phyloP scores from a whole-genome alignment of 2,888 invertebrate genomes.

The Theodoxus fluviatilis region DNA sequence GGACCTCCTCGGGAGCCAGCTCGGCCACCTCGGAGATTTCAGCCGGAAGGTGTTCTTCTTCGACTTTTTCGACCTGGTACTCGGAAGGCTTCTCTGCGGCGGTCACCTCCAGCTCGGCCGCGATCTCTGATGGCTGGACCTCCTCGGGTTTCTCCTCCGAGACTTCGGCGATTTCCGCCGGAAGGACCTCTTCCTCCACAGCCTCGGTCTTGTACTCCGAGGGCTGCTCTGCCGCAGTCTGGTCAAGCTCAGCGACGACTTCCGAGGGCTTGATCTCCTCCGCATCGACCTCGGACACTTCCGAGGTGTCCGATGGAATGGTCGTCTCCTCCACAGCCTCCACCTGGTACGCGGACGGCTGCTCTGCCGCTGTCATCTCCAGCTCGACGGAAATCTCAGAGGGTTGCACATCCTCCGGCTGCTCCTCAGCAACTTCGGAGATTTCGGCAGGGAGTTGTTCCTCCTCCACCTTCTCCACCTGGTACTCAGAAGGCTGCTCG shows the following conservation, averaged over 20 bases:
- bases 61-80: slow-evolving; percentile 33
- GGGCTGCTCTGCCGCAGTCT: slow-evolving; percentile 33
- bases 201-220: slow-evolving; percentile 31
- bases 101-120: slow-evolving; percentile 30
- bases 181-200: too few species aligned
- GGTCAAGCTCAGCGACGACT: slow-evolving; percentile 31
- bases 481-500: slow-evolving; percentile 28
- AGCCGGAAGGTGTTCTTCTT: slow-evolving; percentile 31
- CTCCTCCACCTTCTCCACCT: slow-evolving; percentile 31
- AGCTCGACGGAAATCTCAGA: slow-evolving; percentile 29
- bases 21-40: slow-evolving; percentile 29
- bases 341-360: slow-evolving; percentile 30
- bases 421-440: slow-evolving; percentile 31
- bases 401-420: slow-evolving; percentile 32
- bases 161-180: too few species aligned
- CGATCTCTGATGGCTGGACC: slow-evolving; percentile 29
- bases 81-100: slow-evolving; percentile 30
- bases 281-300: slow-evolving; percentile 26
- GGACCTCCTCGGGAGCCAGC: slow-evolving; percentile 23
- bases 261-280: slow-evolving; percentile 32
- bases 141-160: slow-evolving; percentile 25
- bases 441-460: slow-evolving; percentile 26
- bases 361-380: slow-evolving; percentile 28
- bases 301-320: slow-evolving; percentile 30
- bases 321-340: slow-evolving; percentile 33